Conservation (phyloP, 2,797 vertebrate species). For the Pampus argenteus region DNA sequence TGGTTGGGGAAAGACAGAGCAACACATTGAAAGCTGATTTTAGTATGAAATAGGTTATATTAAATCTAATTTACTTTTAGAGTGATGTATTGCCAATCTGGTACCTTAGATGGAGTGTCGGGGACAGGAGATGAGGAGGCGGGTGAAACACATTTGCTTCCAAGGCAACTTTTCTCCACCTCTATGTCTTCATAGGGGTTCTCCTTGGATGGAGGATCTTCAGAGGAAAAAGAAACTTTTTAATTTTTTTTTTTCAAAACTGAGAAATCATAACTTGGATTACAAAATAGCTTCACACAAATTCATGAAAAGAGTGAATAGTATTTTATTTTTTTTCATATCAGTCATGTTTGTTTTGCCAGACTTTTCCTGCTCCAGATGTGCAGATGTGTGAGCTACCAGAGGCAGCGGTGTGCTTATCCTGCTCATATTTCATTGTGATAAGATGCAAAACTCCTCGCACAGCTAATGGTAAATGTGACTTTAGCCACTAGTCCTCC, state of each 20-base stretch:
- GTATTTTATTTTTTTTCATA: constrained; percentile 66
- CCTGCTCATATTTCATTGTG: constrained; percentile 59
- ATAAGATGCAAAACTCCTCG: constrained; percentile 47
- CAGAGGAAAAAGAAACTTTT: constrained; percentile 31
- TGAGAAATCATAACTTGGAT: constrained; percentile 28
- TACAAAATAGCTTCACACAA: constrained; percentile 31
- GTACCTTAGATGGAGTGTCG: constrained; percentile 91
- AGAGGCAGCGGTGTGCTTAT: constrained; percentile 44
- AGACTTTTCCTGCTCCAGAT: constrained; percentile 75
- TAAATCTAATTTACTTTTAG: not conserved
- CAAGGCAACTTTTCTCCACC: constrained; percentile 86
- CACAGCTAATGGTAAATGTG: constrained; percentile 51
- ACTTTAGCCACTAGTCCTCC: constrained; percentile 40
- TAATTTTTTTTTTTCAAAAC: constrained; percentile 2
- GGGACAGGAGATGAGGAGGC: constrained; percentile 87
- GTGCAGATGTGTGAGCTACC: constrained; percentile 65
- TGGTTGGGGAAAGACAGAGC: constrained; percentile 33
- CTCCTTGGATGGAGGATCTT: constrained; percentile 95
- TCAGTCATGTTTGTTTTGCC: constrained; percentile 64
- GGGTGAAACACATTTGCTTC: constrained; percentile 87
- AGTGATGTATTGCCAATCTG: not conserved
- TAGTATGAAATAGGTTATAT: not conserved
- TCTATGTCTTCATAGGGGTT: constrained; percentile 98
- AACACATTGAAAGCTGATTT: not conserved
- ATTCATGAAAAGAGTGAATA: constrained; percentile 40